A percentile compares a stretch with the other conserved stretches of the same genome.
Evolutionary conservation across 2,888 invertebrate species (phyloP).

Genomic region (Oscheius sp.): DNA sequence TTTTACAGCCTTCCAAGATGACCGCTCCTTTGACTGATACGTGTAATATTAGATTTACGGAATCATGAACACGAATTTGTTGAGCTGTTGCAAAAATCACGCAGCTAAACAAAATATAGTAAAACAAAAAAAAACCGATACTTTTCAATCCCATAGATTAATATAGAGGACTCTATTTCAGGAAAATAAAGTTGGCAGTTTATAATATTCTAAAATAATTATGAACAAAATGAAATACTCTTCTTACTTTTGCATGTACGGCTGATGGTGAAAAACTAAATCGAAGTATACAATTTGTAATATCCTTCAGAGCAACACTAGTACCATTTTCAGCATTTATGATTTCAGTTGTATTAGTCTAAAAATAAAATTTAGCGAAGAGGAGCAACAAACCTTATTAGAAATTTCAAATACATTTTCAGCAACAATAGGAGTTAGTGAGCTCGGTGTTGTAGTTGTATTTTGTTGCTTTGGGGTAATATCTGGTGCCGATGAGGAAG

Average conservation of each 20-base stretch:
- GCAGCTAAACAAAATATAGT: conserved; percentile 33
- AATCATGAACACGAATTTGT: conserved; percentile 61
- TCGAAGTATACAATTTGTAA: conserved; percentile 43
- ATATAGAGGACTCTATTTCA: conserved; percentile 49
- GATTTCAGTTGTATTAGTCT: background rate
- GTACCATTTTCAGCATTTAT: conserved; percentile 43
- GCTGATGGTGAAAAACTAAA: conserved; percentile 55
- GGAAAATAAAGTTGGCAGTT: conserved; percentile 50
- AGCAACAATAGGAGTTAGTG: conserved; percentile 4
- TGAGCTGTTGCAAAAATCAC: conserved; percentile 52
- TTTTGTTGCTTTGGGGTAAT: background rate
- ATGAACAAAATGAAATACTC: background rate
- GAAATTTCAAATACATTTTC: conserved; percentile 20
- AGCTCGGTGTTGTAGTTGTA: background rate
- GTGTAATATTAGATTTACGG: conserved; percentile 41
- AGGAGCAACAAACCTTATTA: conserved; percentile 18
- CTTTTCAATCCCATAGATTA: conserved; percentile 54
- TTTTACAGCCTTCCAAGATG: conserved; percentile 51
- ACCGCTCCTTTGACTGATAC: conserved; percentile 54
- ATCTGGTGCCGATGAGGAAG: background rate
- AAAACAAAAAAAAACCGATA: conserved; percentile 21
- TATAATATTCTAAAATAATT: conserved; percentile 39
- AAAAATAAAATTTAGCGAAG: no score
- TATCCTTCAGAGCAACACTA: conserved; percentile 46
- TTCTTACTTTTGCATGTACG: conserved; percentile 50